Evolutionary conservation across 2,888 invertebrate species (phyloP).

Genomic region (Tridacna gigas): DNA sequence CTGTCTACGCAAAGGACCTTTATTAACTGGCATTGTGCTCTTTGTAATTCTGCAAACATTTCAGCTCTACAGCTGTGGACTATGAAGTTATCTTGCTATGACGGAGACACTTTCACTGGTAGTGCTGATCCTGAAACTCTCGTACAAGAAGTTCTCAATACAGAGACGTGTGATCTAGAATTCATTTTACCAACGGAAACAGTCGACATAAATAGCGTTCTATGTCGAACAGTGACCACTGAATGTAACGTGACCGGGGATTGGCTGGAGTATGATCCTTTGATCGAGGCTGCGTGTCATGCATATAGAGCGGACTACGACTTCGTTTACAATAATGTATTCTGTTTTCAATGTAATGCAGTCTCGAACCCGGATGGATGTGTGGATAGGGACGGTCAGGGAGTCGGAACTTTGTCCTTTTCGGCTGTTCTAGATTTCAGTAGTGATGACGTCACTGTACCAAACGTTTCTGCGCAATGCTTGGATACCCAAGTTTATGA

Average conservation of each 20-base stretch:
- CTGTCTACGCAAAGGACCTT: neutral
- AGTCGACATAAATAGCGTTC: neutral
- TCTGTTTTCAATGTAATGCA: slow-evolving; percentile 41
- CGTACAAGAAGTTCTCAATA: neutral
- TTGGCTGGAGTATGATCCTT: slow-evolving; percentile 32
- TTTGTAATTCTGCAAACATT: neutral
- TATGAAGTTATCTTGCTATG: neutral
- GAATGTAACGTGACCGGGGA: slow-evolving; percentile 35
- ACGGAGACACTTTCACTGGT: neutral
- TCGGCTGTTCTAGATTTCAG: slow-evolving; percentile 22
- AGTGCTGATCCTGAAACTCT: neutral
- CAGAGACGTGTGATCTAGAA: slow-evolving; percentile 3
- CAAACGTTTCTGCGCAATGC: neutral
- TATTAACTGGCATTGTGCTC: neutral
- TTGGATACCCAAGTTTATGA: neutral
- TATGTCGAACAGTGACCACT: neutral
- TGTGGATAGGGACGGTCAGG: neutral
- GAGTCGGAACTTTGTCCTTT: slow-evolving; percentile 12
- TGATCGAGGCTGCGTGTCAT: slow-evolving; percentile 36
- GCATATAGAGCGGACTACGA: slow-evolving; percentile 11
- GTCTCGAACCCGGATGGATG: neutral
- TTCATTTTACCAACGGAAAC: neutral
- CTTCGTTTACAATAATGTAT: slow-evolving; percentile 34
- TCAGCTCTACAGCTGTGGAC: neutral
- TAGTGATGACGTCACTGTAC: neutral